Base-by-base conservation (phyloP, 2,888 invertebrate genomes). In the Hirtodrosophila cameraria region DNA sequence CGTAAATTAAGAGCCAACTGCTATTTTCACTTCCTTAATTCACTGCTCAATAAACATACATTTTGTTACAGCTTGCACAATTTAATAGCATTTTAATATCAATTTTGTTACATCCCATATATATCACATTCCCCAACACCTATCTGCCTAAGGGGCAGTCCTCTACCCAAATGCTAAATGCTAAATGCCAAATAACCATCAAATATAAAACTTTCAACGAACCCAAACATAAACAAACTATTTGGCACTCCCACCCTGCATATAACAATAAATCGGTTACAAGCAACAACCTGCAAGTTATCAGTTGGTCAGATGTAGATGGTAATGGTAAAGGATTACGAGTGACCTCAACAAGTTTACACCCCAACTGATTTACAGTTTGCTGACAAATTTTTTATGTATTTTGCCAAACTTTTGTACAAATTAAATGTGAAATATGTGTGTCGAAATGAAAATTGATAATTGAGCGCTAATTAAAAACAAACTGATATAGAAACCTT, bases 11-110 rank as follows among this genome's bases (percentile, higher is more conserved):
- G 13, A 9, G n/a, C 8, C 20, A 45, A 15, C 30, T 42, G 25
- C 12, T 13, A 27, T 7, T 20, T 20, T 20, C 12, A 42, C 48
- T 67, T 67, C 69, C 69, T 54, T 42, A 46, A 41, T 27, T n/a
- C 7, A 1, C 16, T 27, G 31, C 16, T n/a, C 2, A 27, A 25
- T 57, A 38, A 33, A 15, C 33, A 13, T 13, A 12, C 6, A 58
- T n/a, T 43, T 18, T n/a, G 6, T 20, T 12, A 13, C 35, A 42
- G 7, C 43, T 38, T 18, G 28, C 35, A 35, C 3, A 31, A 20
- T 45, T 33, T 33, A 27, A 35, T 41, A 33, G 2, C 58, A 46
- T 16, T 59, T 57, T 30, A 43, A 58, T 57, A 46, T 31, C 11
- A 18, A 16, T 59, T 23, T 20, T 45, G 43, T 28, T n/a, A n/a